Percentiles rank a stretch among this genome's conserved stretches.
phyloP scores from a whole-genome alignment of 2,113 vertebrate genomes.

The Casuarius casuarius region DNA sequence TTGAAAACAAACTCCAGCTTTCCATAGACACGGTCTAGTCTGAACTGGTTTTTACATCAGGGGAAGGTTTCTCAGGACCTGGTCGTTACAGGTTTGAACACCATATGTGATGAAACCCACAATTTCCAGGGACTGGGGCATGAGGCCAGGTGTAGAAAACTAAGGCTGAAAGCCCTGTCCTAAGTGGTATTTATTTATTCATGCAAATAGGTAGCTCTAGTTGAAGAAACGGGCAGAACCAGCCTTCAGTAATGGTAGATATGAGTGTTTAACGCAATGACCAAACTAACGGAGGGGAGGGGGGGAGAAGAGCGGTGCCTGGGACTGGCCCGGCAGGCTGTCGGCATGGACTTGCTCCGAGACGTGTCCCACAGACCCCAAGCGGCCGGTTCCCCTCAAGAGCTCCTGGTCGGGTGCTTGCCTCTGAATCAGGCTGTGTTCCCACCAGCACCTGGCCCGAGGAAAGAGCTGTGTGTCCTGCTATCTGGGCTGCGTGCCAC shows the following conservation, averaged over 20 bases:
- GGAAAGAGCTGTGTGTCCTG: neutral
- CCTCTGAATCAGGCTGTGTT: neutral
- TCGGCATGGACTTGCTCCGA: neutral
- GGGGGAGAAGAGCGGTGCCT: neutral
- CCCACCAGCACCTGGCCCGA: neutral
- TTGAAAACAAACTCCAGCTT: neutral
- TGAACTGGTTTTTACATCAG: neutral
- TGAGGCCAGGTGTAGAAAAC: neutral
- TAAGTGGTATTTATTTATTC: neutral
- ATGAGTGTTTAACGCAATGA: accelerated
- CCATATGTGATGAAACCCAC: neutral
- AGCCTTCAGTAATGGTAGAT: neutral
- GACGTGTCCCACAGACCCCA: neutral
- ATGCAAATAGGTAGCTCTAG: neutral
- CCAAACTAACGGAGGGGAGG: neutral
- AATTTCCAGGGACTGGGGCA: neutral
- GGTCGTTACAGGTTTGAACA: neutral
- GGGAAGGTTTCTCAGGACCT: neutral
- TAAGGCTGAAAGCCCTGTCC: neutral
- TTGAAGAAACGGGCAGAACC: neutral
- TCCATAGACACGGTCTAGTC: neutral
- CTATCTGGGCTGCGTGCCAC: neutral
- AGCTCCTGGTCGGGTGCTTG: neutral
- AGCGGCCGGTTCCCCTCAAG: neutral
- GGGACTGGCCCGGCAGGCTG: neutral